A percentile compares a stretch with the other conserved stretches of the same genome.
Evolutionary conservation across 1,140 invertebrate genomes (phyloP).

Genomic region (Drosophila takahashii): DNA sequence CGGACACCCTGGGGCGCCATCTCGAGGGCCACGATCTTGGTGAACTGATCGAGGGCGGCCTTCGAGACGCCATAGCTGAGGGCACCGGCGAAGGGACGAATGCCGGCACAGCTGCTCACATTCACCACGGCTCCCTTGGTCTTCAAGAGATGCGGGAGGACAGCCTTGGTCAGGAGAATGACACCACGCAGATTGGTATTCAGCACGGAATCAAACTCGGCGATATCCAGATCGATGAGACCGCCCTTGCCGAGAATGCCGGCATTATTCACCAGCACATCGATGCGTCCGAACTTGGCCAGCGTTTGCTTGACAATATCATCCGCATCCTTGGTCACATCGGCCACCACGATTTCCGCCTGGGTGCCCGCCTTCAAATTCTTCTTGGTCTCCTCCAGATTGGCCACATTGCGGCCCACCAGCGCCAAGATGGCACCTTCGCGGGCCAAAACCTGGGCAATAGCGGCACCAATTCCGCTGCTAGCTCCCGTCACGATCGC

Average conservation of each 20-base stretch:
- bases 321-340: conserved; percentile 92
- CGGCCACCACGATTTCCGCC: conserved; percentile 81
- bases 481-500: conserved; percentile 92
- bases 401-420: conserved; percentile 90
- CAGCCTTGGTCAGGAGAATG: conserved; percentile 93
- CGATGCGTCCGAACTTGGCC: conserved; percentile 89
- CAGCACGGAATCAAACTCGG: conserved; percentile 93
- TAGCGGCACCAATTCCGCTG: conserved; percentile 94
- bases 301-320: conserved; percentile 90
- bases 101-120: conserved; percentile 95
- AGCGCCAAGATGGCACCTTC: conserved; percentile 90
- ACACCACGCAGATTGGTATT: conserved; percentile 93
- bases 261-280: conserved; percentile 95
- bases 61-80: conserved; percentile 95
- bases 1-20: conserved; percentile 92
- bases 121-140: conserved; percentile 95
- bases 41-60: conserved; percentile 95
- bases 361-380: conserved; percentile 17
- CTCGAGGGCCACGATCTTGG: conserved; percentile 92
- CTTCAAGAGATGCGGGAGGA: conserved; percentile 92
- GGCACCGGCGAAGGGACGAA: conserved; percentile 91
- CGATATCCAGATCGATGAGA: conserved; percentile 91
- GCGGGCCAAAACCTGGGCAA: conserved; percentile 91
- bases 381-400: conserved; percentile 85
- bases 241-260: conserved; percentile 89